Conservation (phyloP, 2,888 invertebrate species). For the Vanessa cardui region DNA sequence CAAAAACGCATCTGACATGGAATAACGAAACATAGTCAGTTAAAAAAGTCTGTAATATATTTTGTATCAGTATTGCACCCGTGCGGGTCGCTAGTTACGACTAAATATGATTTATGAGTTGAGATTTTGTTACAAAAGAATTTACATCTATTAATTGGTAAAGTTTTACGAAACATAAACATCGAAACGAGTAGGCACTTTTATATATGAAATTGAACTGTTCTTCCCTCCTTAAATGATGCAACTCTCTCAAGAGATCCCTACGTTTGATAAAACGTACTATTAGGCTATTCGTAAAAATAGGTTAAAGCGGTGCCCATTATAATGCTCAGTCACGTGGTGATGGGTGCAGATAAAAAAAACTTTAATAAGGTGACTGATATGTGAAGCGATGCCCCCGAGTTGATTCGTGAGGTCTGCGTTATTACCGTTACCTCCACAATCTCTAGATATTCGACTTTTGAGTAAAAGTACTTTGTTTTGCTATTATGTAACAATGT, state of each 20-base stretch:
- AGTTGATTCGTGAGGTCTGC: conserved; percentile 4
- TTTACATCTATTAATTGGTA: too few species aligned
- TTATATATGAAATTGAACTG: neutral
- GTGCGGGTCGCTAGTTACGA: too few species aligned
- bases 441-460: neutral
- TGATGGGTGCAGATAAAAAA: conserved; percentile 56
- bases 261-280: conserved; percentile 63
- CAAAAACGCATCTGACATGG: too few species aligned
- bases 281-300: conserved; percentile 51
- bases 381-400: conserved; percentile 1
- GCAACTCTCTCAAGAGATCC: conserved; percentile 50
- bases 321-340: conserved; percentile 75
- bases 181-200: too few species aligned
- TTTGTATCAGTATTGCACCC: too few species aligned
- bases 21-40: too few species aligned
- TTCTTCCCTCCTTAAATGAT: conserved; percentile 20
- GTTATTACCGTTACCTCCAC: conserved; percentile 4
- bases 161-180: too few species aligned
- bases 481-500: too few species aligned
- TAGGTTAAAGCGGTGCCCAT: conserved; percentile 76
- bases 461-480: neutral
- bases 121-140: too few species aligned
- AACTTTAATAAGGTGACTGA: conserved; percentile 40
- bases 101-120: too few species aligned
- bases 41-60: too few species aligned